Evolutionary conservation across 2,113 vertebrate species (phyloP), one percentile per base, ranked within the genome.

Genomic region (Coracopsis vasa): DNA sequence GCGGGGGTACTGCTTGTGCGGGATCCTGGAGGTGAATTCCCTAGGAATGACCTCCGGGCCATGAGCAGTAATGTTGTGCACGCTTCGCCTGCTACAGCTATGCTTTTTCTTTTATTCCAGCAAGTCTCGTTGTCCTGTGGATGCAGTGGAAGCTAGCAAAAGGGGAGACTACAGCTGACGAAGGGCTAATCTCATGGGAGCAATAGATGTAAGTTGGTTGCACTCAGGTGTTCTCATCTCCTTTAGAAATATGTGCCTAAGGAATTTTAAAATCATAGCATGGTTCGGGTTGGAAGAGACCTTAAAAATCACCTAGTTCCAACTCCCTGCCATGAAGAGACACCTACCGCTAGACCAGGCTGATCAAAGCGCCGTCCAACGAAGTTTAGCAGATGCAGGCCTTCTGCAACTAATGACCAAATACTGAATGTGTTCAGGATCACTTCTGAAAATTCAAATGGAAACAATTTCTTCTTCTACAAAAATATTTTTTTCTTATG

Each of bases 61-160:
- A 23, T 24, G 33, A 58, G 56, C 16, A 35, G 33, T 35, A 35
- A 58, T 9, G 21, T 33, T 58, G 56, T 7, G 56, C 6, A 9
- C 10, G 33, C 56, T 58, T 58, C 4, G 21, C 33, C 33, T 58
- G 33, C 56, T 35, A 10, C 21, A 5, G 31, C 5, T 37, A 2
- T 1, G 12, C 18, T 1, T 13, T 13, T 29, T 1, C 13, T 13
- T 8, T 13, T 37, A 3, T 2, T 10, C n/a, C 64, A 3, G 8
- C 31, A 9, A 29, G 19, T 0, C 28, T 3, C 2, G 5, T 4
- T 4, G 61, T 5, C 39, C n/a, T 10, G 0, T 1, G 7, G 5
- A 23, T 5, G 23, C 2, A 10, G 10, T 1, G 45, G 41, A 44
- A 19, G 9, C 6, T 39, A 5, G 6, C 20, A 17, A 21, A 47